phyloP scores from a whole-genome alignment of 2,888 invertebrate genomes.

The Eretmocerus hayati region DNA sequence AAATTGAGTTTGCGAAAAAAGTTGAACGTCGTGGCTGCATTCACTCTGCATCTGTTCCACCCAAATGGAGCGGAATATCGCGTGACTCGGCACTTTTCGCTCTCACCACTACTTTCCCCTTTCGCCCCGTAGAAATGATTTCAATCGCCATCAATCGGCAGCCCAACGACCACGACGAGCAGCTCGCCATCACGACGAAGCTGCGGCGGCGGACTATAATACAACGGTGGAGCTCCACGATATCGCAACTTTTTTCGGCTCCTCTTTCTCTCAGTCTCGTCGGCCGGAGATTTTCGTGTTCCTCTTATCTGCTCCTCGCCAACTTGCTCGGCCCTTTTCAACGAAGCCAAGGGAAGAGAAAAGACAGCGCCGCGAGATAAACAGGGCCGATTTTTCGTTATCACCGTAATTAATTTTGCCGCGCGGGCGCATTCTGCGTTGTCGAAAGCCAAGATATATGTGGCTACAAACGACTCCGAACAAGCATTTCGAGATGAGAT shows the following conservation, averaged over 20 bases:
- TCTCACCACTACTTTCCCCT: too few species aligned
- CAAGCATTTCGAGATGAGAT: not conserved
- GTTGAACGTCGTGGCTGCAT: too few species aligned
- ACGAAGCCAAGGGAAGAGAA: not conserved
- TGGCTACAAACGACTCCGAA: not conserved
- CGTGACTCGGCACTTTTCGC: too few species aligned
- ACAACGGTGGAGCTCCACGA: not conserved
- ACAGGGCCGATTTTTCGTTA: constrained; percentile 7
- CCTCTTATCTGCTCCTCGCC: not conserved
- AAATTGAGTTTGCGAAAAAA: too few species aligned
- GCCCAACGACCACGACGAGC: too few species aligned
- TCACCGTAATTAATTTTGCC: constrained; percentile 17
- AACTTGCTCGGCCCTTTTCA: constrained; percentile 1
- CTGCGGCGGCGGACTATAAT: too few species aligned
- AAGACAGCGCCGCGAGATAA: constrained; percentile 6
- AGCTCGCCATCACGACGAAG: too few species aligned
- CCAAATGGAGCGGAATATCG: too few species aligned
- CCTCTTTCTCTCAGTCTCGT: too few species aligned
- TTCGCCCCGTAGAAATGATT: not conserved
- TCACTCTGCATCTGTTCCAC: too few species aligned
- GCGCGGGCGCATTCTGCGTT: not conserved
- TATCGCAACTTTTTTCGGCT: constrained; percentile 3
- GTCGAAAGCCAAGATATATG: constrained; percentile 2
- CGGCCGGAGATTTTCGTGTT: not conserved
- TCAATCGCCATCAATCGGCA: not conserved